A percentile compares a stretch with the other conserved stretches of the same genome.
Evolutionary conservation across 2,113 vertebrate genomes (phyloP).

Genomic region (Deroptyus accipitrinus): DNA sequence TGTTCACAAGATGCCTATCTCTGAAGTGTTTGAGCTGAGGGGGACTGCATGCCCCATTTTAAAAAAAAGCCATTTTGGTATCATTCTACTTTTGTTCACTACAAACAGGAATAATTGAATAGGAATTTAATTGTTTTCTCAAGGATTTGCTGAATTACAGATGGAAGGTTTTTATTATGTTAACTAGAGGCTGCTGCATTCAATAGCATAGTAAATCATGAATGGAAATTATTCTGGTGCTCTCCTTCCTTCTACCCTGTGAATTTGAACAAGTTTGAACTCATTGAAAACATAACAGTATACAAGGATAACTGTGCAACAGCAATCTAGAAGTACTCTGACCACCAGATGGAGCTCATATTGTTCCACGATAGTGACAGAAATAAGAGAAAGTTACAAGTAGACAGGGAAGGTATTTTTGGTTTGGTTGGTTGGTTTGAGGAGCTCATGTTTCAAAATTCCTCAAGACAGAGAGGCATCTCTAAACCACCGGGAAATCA

Average conservation of each 20-base stretch:
- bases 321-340: background rate
- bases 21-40: background rate
- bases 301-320: background rate
- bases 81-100: background rate
- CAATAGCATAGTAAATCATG: background rate
- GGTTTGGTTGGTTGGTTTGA: background rate
- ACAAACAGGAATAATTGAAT: background rate
- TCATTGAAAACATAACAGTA: background rate
- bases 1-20: background rate
- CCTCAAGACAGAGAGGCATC: background rate
- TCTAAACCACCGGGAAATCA: background rate
- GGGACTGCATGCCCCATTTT: background rate
- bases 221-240: background rate
- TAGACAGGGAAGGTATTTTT: background rate
- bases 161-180: background rate
- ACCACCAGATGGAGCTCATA: conserved; percentile 78
- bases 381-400: background rate
- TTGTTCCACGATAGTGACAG: background rate
- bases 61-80: background rate
- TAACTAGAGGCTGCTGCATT: background rate
- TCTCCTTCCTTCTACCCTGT: background rate
- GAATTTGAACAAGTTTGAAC: background rate
- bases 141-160: background rate
- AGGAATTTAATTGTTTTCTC: background rate
- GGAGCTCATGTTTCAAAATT: background rate